Percentiles rank a stretch among this genome's conserved stretches.
These are phyloP conservation scores for Muschampia plurimacula DNA, from an alignment of 2,888 invertebrate species.

Conservation along the genomic window DNA sequence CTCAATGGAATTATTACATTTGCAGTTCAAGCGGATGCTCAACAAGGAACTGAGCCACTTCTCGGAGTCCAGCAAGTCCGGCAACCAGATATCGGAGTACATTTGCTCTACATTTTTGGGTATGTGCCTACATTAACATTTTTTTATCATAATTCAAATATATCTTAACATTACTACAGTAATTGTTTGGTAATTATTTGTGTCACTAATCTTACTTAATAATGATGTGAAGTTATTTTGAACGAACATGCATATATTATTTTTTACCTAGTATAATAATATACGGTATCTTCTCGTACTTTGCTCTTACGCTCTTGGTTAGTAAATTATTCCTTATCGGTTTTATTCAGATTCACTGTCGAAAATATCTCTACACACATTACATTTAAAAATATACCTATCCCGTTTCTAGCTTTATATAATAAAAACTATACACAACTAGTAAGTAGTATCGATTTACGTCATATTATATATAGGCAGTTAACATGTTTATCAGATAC, in stretches of 20 bases:
- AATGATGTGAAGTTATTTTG: neutral
- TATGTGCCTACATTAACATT: conserved; percentile 83
- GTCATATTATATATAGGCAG: neutral
- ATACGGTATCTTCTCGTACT: neutral
- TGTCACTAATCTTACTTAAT: neutral
- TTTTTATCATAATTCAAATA: neutral
- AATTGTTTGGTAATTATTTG: neutral
- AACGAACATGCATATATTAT: neutral
- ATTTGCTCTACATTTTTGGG: conserved; percentile 99
- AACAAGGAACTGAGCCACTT: conserved; percentile 99
- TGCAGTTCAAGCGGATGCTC: conserved; percentile 99
- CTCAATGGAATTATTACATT: conserved; percentile 78
- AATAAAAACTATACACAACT: neutral
- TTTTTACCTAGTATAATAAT: too few relatives aligned
- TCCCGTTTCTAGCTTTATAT: conserved; percentile 1
- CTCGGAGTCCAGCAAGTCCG: conserved; percentile 99
- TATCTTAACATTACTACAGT: neutral
- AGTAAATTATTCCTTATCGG: neutral
- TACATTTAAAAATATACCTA: neutral
- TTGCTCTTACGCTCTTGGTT: neutral
- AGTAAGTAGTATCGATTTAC: neutral
- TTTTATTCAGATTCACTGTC: neutral
- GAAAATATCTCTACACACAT: neutral
- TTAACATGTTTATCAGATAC: conserved; percentile 19
- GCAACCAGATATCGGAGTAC: conserved; percentile 99